phyloP scores from a whole-genome alignment of 2,888 invertebrate species.

The Nipponacmea schrenckii region DNA sequence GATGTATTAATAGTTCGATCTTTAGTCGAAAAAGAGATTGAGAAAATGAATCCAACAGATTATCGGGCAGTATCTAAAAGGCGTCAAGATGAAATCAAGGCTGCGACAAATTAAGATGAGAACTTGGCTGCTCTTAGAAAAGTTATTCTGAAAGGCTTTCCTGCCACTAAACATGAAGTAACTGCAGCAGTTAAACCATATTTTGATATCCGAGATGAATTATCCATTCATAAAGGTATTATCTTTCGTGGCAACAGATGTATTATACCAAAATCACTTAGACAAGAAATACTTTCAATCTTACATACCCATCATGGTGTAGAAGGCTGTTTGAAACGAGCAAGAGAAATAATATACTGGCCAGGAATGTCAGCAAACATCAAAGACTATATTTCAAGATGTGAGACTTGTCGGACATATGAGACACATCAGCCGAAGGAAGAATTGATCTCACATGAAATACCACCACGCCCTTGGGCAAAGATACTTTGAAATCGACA shows the following conservation, averaged over 20 bases:
- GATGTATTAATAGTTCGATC: too few species aligned
- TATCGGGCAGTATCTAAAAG: neutral
- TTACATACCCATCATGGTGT: neutral
- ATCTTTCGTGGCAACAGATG: neutral
- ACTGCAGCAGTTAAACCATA: neutral
- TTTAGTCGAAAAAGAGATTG: neutral
- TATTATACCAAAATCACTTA: neutral
- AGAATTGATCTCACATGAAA: neutral
- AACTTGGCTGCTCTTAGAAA: neutral
- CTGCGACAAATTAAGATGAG: neutral
- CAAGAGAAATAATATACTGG: neutral
- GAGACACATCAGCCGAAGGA: neutral
- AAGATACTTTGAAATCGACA: neutral
- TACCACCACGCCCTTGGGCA: neutral
- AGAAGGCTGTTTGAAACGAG: neutral
- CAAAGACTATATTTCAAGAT: neutral
- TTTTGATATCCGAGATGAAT: neutral
- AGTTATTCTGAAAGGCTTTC: neutral
- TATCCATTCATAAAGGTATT: neutral
- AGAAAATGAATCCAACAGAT: neutral
- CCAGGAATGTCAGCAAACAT: neutral
- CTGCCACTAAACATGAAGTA: neutral
- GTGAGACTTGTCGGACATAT: neutral
- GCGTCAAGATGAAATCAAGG: neutral
- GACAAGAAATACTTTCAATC: neutral